Percentiles rank a stretch among this genome's conserved stretches.
Conservation (phyloP, 2,797 vertebrate genomes). For the Micropoecilia bifurca region DNA sequence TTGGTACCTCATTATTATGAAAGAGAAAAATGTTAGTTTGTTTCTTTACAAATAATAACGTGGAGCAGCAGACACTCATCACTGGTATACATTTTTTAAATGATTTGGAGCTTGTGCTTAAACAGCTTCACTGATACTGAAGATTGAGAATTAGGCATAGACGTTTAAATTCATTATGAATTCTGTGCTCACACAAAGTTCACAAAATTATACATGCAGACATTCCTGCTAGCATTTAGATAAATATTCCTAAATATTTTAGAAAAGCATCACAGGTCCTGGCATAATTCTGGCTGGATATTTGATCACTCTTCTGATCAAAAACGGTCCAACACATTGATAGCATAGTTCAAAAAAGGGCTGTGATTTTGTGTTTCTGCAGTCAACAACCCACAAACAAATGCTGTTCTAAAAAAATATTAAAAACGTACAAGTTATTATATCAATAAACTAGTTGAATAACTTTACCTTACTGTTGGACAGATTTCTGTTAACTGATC, state of each 20-base stretch:
- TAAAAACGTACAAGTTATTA: neutral
- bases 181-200: neutral
- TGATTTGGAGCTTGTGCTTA: neutral
- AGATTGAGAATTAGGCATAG: neutral
- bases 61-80: neutral
- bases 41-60: neutral
- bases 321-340: neutral
- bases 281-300: neutral
- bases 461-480: neutral
- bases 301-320: neutral
- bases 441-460: neutral
- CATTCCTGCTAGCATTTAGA: neutral
- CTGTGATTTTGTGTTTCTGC: neutral
- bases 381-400: neutral
- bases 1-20: conserved; percentile 6
- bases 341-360: neutral
- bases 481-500: neutral
- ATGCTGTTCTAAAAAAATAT: neutral
- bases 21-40: neutral
- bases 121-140: neutral
- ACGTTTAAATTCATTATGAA: neutral
- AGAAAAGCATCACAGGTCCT: neutral
- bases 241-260: neutral
- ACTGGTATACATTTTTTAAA: neutral
- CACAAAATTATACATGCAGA: neutral